Conservation (phyloP, 2,113 vertebrate species). For the Sylvietta virens region DNA sequence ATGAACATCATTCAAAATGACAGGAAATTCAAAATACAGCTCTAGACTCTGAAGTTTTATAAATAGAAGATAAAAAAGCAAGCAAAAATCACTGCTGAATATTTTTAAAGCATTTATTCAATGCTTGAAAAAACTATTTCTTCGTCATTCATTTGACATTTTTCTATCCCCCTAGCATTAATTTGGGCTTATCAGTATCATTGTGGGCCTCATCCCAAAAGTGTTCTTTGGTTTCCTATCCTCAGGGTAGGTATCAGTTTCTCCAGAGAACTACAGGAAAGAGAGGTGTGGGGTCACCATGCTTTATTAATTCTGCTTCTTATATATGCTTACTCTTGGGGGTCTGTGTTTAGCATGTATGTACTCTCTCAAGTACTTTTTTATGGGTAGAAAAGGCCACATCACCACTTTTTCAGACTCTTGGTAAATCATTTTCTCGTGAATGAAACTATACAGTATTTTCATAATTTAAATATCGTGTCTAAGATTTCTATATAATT, state of each 20-base stretch:
- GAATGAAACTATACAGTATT: not conserved
- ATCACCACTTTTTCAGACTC: not conserved
- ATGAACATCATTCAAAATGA: not conserved
- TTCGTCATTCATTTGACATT: not conserved
- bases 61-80: not conserved
- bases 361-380: not conserved
- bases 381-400: not conserved
- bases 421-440: not conserved
- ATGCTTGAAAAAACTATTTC: not conserved
- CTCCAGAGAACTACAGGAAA: not conserved
- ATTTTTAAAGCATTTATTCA: not conserved
- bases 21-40: not conserved
- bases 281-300: not conserved
- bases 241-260: not conserved
- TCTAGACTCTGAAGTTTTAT: not conserved
- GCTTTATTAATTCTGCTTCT: slow-evolving; percentile 51
- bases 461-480: not conserved
- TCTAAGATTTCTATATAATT: not conserved
- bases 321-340: not conserved
- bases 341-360: not conserved
- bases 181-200: not conserved
- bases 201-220: not conserved
- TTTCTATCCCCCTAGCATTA: not conserved
- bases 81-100: not conserved
- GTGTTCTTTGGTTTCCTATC: not conserved